Evolutionary conservation across 2,113 vertebrate species (phyloP).

Genomic region (Charadrius vociferus): DNA sequence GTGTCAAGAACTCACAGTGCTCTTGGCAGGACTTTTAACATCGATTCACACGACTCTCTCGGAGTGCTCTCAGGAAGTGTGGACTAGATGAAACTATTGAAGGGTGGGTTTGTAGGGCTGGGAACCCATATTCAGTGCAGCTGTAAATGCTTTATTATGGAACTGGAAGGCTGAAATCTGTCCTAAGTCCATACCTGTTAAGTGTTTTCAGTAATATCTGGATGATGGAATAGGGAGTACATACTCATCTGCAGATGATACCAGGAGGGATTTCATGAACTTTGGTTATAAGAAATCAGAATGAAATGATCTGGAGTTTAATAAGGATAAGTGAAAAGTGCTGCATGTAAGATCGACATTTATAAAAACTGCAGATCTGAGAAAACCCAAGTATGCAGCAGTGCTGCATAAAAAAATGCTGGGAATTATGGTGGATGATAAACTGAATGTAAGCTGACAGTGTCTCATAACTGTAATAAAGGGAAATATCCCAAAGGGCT

Average conservation of each 20-base stretch:
- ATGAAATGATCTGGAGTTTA: background rate
- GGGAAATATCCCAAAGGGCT: background rate
- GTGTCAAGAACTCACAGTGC: background rate
- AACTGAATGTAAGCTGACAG: background rate
- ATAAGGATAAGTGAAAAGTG: background rate
- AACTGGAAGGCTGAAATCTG: background rate
- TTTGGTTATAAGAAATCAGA: background rate
- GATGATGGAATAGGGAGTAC: background rate
- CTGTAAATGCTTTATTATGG: background rate
- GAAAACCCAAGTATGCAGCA: background rate
- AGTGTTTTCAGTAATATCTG: background rate
- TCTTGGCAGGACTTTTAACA: background rate
- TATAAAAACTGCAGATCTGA: background rate
- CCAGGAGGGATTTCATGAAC: background rate
- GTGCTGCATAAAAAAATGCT: background rate
- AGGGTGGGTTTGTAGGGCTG: background rate
- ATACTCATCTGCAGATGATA: background rate
- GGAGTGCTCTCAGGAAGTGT: fast-evolving
- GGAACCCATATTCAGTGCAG: background rate
- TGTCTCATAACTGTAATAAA: background rate
- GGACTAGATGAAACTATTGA: background rate
- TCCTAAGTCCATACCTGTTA: background rate
- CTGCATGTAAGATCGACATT: background rate
- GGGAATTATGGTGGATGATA: background rate
- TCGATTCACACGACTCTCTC: background rate